A percentile compares a stretch with the other conserved stretches of the same genome.
Evolutionary conservation across 2,888 invertebrate genomes (phyloP).

Genomic region (Cactoblastis cactorum): DNA sequence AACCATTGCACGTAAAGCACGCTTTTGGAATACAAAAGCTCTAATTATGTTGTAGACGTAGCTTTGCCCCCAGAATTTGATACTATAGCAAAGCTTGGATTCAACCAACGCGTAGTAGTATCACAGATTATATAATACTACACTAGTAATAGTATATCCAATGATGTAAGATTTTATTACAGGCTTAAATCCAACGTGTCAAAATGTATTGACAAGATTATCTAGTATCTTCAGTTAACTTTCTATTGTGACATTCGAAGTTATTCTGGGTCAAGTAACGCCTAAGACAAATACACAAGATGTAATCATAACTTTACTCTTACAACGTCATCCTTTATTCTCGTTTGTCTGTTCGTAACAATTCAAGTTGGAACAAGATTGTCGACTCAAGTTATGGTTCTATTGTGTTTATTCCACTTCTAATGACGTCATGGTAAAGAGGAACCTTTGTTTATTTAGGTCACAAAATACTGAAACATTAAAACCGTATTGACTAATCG

Average conservation of each 20-base stretch:
- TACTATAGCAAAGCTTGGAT: background rate
- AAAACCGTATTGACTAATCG: background rate
- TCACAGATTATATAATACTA: too few species aligned
- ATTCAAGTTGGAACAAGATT: background rate
- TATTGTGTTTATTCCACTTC: background rate
- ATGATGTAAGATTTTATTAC: too few species aligned
- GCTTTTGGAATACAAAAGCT: background rate
- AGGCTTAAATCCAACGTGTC: too few species aligned
- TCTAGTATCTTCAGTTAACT: too few species aligned
- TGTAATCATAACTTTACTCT: conserved; percentile 3
- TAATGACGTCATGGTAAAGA: background rate
- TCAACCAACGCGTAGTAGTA: background rate
- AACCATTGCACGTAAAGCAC: background rate
- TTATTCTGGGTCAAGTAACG: too few species aligned
- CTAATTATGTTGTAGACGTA: background rate
- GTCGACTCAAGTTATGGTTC: background rate
- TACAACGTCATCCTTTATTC: conserved; percentile 2
- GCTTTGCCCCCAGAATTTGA: background rate
- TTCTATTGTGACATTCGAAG: too few species aligned
- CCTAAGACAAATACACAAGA: conserved; percentile 1
- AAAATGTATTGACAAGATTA: too few species aligned
- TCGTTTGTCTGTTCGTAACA: background rate
- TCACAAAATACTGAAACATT: too few species aligned
- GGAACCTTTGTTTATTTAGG: background rate
- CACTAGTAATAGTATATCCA: too few species aligned